These are phyloP conservation scores for Pseudomyrmex pallidus DNA, from an alignment of 1,140 invertebrate species.

Conservation along the genomic window DNA sequence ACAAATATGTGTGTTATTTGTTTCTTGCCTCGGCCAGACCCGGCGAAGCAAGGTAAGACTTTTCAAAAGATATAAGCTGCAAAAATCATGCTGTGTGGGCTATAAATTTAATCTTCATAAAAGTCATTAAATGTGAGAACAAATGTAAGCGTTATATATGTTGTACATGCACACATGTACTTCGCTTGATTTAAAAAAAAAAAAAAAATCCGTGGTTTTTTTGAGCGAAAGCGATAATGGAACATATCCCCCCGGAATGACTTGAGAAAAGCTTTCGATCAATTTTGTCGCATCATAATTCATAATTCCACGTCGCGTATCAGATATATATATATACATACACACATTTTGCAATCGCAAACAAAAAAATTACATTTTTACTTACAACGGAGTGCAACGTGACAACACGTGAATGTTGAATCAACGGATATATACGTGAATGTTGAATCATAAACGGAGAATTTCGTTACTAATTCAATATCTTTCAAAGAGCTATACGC, in stretches of 20 bases:
- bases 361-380: not conserved
- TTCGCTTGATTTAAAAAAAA: not conserved
- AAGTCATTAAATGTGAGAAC: slow-evolving; percentile 46
- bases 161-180: not conserved
- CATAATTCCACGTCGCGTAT: not conserved
- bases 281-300: not conserved
- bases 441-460: not conserved
- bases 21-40: slow-evolving; percentile 80
- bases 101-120: slow-evolving; percentile 64
- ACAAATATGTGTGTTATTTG: slow-evolving; percentile 73
- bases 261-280: not conserved
- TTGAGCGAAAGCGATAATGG: not conserved
- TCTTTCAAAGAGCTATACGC: slow-evolving; percentile 2
- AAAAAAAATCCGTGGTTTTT: not conserved
- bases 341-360: not conserved
- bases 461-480: slow-evolving; percentile 5
- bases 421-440: too few relatives aligned
- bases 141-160: not conserved
- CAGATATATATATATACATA: not conserved
- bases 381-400: not conserved
- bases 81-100: slow-evolving; percentile 67
- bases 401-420: not conserved
- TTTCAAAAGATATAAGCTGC: slow-evolving; percentile 54
- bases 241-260: not conserved
- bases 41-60: slow-evolving; percentile 82